Conservation (phyloP, 2,888 invertebrate genomes). For the Meliscaeva auricollis region DNA sequence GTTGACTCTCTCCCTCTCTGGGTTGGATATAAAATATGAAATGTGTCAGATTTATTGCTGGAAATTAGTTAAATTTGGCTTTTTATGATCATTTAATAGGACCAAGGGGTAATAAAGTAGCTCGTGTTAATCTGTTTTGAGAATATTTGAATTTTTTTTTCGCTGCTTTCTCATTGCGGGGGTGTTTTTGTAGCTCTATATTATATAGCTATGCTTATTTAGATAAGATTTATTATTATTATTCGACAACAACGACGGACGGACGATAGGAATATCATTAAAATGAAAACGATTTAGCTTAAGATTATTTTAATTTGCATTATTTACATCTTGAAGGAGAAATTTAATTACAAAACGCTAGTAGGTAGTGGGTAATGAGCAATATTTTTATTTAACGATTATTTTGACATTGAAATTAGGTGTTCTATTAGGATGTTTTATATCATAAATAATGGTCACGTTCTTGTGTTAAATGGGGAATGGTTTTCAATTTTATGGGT, state of each 20-base stretch:
- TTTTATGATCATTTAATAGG: conserved; percentile 71
- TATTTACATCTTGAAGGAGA: conserved; percentile 16
- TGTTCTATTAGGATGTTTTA: not conserved
- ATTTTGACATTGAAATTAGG: conserved; percentile 8
- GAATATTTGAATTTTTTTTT: not conserved
- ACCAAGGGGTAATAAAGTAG: conserved; percentile 61
- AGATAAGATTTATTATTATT: conserved; percentile 28
- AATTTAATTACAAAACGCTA: conserved; percentile 7
- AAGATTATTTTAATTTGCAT: conserved; percentile 20
- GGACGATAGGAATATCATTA: conserved; percentile 13
- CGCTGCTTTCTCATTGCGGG: not conserved
- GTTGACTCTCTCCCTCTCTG: conserved; percentile 29
- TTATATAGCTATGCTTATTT: not conserved
- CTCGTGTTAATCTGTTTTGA: conserved; percentile 58
- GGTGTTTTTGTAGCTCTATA: not conserved
- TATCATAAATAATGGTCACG: not conserved
- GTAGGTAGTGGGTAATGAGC: not conserved
- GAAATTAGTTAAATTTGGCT: conserved; percentile 72
- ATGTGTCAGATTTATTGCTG: conserved; percentile 56
- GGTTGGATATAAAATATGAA: conserved; percentile 25
- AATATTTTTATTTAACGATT: not conserved
- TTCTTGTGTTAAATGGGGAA: too few species aligned
- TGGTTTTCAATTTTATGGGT: too few species aligned
- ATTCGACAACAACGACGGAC: not conserved
- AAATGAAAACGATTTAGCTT: conserved; percentile 13